Evolutionary conservation across 2,797 vertebrate species (phyloP), one percentile per base, ranked within the genome.

Genomic region (Mus spretus): DNA sequence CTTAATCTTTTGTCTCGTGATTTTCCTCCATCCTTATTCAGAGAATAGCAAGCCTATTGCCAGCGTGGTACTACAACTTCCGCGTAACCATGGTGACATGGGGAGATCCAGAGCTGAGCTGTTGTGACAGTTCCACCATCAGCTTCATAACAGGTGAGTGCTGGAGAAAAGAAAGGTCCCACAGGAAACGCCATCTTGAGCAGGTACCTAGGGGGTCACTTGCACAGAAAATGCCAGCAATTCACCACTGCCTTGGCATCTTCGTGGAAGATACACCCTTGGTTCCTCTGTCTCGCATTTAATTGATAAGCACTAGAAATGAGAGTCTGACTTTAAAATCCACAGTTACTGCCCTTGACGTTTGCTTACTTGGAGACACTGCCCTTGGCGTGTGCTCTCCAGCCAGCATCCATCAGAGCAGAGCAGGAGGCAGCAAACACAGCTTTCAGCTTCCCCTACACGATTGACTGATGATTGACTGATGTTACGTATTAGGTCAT

Each of bases 11-110:
- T 93, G 74, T 95, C 86, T 24, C 24, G 67, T 94, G 96, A 22
- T 82, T 93, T 61, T 11, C 12, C 34, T 14, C 72, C 53, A 10
- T 50, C n/a, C 93, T 61, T 94, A 81, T 94, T 6, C 98, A 99
- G 99, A 99, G 99, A 97, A 99, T 99, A 94, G 99, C 99, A 4
- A 99, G 99, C 97, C 98, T 99, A 90, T 98, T 99, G 94, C 99
- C 99, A 0, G 99, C 99, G 0, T 99, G 99, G 99, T 99, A 99
- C 95, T 99, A 99, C 96, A 99, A 99, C 97, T 99, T 99, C 75
- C 98, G 99, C 1, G 99, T 99, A 95, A 99, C 99, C 97, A 99
- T 99, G 99, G 99, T 99, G 91, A 99, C 99, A 0, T 99, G 99
- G 99, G 99, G 99, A 20, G 99, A 99, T 6, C 99, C 99, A 0